Evolutionary conservation across 2,113 vertebrate genomes (phyloP), one percentile per base, ranked within the genome.

Genomic region (Cynopterus brachyotis): DNA sequence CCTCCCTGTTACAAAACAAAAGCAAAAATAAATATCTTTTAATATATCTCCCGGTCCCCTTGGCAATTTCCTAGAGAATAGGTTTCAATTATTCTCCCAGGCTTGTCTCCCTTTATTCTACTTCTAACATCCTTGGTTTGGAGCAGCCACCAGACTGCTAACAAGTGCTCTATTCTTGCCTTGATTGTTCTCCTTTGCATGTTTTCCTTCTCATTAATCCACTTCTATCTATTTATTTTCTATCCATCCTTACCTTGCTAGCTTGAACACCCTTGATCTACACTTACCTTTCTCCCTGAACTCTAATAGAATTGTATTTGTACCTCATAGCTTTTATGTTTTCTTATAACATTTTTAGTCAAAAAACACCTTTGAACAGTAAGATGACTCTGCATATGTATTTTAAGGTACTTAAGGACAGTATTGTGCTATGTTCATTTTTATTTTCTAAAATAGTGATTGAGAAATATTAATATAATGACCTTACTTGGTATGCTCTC

Each of bases 11-110:
- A 92, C 32, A 96, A 95, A 95, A 88, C 53, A 85, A 80, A 94
- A 87, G 86, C 79, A 85, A 92, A 97, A 96, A 92, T 62, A 92
- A 90, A 64, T 92, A 94, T 84, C 45, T 96, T 96, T 94, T 84
- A 94, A 72, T 92, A 72, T 88, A 85, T 94, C 24, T 94, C 81
- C 85, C 30, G 80, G 72, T 13, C 75, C 85, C 73, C 24, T 11
- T 66, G 95, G 95, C 50, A 47, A 88, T 90, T 64, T 95, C 78
- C 60, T 40, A 55, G 69, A 53, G 87, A 95, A 83, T 53, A 87
- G 88, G 42, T 86, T 96, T 75, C 26, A 45, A 37, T 97, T 73
- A 86, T 94, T 95, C 95, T 78, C 3, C 55, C 32, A 69, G 88
- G 73, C 62, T 85, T 37, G 10, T 93, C 40, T 89, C 53, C n/a